These are phyloP conservation scores for Drosophila pseudotakahashii DNA, from an alignment of 2,888 invertebrate genomes.

Conservation along the genomic window DNA sequence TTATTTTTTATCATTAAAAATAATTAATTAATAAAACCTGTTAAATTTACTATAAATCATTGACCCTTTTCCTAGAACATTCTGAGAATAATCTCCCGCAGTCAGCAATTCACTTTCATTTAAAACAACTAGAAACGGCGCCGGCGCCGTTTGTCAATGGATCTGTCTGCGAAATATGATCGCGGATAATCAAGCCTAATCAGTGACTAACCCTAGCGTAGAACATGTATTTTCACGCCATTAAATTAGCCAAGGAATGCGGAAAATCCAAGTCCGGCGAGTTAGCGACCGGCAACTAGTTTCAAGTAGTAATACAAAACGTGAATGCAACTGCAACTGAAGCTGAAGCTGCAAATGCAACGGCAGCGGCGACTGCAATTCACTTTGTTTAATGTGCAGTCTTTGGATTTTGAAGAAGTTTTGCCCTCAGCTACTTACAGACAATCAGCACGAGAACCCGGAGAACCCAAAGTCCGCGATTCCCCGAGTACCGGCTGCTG, in stretches of 20 bases:
- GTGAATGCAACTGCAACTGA: constrained; percentile 45
- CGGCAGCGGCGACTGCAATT: constrained; percentile 30
- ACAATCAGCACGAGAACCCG: constrained; percentile 74
- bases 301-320: constrained; percentile 50
- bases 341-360: constrained; percentile 12
- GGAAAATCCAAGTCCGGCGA: constrained; percentile 69
- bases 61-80: background rate
- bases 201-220: constrained; percentile 44
- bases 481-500: constrained; percentile 14
- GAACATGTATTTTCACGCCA: constrained; percentile 76
- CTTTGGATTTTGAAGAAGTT: constrained; percentile 44
- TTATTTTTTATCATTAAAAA: no score
- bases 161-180: constrained; percentile 51
- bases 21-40: no score
- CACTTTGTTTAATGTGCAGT: constrained; percentile 52
- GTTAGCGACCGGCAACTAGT: constrained; percentile 54
- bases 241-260: constrained; percentile 79
- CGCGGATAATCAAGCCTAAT: constrained; percentile 68
- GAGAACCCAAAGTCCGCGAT: constrained; percentile 14
- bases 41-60: background rate
- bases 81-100: background rate
- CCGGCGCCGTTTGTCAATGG: constrained; percentile 58
- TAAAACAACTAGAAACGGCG: constrained; percentile 55
- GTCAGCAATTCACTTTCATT: constrained; percentile 37
- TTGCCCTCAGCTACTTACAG: constrained; percentile 79